Conservation (phyloP, 2,888 invertebrate genomes). For the Halocaridina rubra region DNA sequence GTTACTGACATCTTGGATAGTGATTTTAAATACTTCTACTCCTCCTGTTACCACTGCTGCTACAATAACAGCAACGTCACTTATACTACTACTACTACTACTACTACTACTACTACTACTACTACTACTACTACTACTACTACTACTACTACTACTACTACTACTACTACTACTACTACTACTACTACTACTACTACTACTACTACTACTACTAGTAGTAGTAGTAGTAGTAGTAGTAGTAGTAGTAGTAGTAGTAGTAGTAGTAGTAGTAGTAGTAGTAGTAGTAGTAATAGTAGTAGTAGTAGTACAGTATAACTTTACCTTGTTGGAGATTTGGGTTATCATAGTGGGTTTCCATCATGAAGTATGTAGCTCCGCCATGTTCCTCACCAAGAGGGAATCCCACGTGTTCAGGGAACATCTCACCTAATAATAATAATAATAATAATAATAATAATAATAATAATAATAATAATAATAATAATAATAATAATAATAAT, state of each 20-base stretch:
- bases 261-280: neutral
- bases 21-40: no score
- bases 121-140: neutral
- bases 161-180: neutral
- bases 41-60: neutral
- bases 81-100: no score
- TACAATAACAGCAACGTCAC: no score
- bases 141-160: neutral
- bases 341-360: neutral
- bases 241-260: neutral
- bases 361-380: neutral
- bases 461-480: no score
- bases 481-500: no score
- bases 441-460: no score
- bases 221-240: neutral
- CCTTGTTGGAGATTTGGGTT: neutral
- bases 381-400: neutral
- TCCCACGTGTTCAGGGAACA: neutral
- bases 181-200: neutral
- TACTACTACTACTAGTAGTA: neutral
- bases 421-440: no score
- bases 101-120: neutral
- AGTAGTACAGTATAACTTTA: no score
- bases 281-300: neutral
- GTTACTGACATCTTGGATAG: no score